phyloP scores from a whole-genome alignment of 1,140 invertebrate species.

The Calliphora vicina region DNA sequence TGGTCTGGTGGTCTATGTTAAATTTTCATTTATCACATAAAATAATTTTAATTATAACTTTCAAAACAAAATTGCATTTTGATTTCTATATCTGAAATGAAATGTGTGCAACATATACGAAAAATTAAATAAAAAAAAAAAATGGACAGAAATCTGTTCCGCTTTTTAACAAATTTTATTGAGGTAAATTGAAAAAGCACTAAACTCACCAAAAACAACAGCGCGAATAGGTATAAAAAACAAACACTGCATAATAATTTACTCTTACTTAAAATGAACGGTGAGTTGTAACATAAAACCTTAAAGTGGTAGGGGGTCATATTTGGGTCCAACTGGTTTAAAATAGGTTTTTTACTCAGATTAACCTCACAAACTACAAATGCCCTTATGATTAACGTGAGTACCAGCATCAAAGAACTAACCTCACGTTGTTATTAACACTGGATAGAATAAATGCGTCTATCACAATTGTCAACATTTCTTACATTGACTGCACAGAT shows the following conservation, averaged over 20 bases:
- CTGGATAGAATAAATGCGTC: no score
- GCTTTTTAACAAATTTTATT: constrained; percentile 8
- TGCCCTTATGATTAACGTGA: no score
- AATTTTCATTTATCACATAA: not conserved
- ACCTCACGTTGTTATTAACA: no score
- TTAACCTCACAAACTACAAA: no score
- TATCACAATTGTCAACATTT: no score
- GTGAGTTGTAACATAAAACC: no score
- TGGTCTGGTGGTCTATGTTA: not conserved
- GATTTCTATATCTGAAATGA: not conserved
- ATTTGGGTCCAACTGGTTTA: no score
- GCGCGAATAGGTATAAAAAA: not conserved
- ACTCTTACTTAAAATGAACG: not conserved
- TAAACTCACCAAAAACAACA: not conserved
- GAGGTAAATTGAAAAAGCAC: not conserved
- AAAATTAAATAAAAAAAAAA: not conserved
- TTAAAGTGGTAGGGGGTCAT: no score
- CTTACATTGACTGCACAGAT: no score
- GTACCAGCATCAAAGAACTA: no score
- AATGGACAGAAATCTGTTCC: not conserved
- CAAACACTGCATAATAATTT: not conserved
- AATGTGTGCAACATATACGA: not conserved
- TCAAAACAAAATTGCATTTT: not conserved
- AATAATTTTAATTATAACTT: constrained; percentile 7
- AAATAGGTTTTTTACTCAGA: no score